Conservation (phyloP, 1,140 invertebrate genomes). For the silkworm (Bombyx mori) region ASM3026992v2 NC_085107.1:14323001-14323500, state of each 20-base stretch:
- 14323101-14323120: too few species aligned
- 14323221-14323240: constrained; percentile 17
- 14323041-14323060: too few species aligned
- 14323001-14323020: too few species aligned
- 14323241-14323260: constrained; percentile 22
- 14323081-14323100: too few species aligned
- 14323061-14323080: too few species aligned
- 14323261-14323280: constrained; percentile 20
- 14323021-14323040: too few species aligned
- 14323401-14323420: not conserved
- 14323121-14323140: too few species aligned
- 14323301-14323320: not conserved
- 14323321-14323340: not conserved
- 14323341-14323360: not conserved
- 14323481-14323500: too few species aligned
- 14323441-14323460: not conserved
- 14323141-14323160: too few species aligned
- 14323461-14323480: not conserved
- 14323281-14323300: not conserved
- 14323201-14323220: constrained; percentile 26
- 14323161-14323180: too few species aligned
- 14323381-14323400: not conserved
- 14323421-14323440: too few species aligned
- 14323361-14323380: too few species aligned
- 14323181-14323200: constrained; percentile 26